These are phyloP conservation scores for Petaurus breviceps DNA, from an alignment of 2,113 vertebrate genomes.

Conservation along the genomic window DNA sequence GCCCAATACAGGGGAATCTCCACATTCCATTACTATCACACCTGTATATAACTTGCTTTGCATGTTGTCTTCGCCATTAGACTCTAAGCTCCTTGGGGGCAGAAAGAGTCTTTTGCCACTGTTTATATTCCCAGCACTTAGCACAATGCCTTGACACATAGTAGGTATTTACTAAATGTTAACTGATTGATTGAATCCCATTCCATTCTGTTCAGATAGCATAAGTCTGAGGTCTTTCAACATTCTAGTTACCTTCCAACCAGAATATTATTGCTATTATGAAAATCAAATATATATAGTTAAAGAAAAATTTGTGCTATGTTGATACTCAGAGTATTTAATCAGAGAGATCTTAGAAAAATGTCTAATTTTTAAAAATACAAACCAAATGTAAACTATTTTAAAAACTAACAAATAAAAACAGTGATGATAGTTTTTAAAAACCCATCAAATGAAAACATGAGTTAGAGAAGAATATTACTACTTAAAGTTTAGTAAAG, in stretches of 20 bases:
- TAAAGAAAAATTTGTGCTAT: not conserved
- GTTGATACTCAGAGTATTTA: not conserved
- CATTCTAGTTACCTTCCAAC: not conserved
- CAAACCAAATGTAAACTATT: not conserved
- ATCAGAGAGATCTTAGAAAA: not conserved
- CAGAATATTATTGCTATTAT: too few species aligned
- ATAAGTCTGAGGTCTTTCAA: not conserved
- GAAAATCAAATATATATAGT: too few species aligned
- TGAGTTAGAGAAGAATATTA: not conserved
- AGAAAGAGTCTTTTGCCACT: not conserved
- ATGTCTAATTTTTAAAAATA: not conserved
- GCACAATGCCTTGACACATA: not conserved
- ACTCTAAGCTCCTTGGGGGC: not conserved
- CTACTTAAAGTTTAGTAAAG: not conserved
- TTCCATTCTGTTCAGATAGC: not conserved
- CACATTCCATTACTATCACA: too few species aligned
- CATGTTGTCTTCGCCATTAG: not conserved
- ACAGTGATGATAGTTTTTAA: conserved; percentile 6
- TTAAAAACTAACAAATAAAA: not conserved
- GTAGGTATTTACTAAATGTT: not conserved
- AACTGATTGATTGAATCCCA: not conserved
- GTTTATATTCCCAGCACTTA: not conserved
- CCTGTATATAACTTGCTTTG: not conserved
- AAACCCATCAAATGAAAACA: conserved; percentile 17
- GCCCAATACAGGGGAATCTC: too few species aligned